A percentile compares a stretch with the other conserved stretches of the same genome.
Conservation (phyloP, 2,113 vertebrate genomes). For the Ovis canadensis region DNA sequence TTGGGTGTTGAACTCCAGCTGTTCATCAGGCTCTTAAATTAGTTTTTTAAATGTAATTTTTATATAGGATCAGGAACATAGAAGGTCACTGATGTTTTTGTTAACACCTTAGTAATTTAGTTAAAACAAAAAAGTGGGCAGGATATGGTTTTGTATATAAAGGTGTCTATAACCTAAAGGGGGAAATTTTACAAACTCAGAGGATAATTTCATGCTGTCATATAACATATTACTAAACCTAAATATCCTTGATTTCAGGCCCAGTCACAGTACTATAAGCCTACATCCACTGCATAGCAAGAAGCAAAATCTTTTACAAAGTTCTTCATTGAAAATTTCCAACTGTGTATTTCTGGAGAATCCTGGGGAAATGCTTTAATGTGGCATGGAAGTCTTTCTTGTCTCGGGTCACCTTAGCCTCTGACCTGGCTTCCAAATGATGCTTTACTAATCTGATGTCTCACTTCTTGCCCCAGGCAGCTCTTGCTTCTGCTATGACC, state of each 20-base stretch:
- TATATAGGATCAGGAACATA: not conserved
- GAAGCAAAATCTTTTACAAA: not conserved
- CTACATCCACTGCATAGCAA: not conserved
- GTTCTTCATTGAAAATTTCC: not conserved
- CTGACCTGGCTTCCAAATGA: not conserved
- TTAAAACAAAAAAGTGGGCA: not conserved
- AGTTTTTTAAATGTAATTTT: not conserved
- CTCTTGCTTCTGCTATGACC: not conserved
- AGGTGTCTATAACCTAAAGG: not conserved
- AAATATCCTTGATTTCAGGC: not conserved
- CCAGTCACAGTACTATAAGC: not conserved
- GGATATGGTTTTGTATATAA: not conserved
- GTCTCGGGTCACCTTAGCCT: not conserved
- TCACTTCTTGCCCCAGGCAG: not conserved
- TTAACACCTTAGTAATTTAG: not conserved
- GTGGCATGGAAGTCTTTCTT: not conserved
- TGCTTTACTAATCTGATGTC: not conserved
- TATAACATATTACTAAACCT: not conserved
- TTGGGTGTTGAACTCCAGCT: not conserved
- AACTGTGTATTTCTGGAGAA: not conserved
- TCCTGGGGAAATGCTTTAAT: not conserved
- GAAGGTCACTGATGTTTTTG: not conserved
- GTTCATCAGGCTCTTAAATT: not conserved
- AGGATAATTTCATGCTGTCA: not conserved
- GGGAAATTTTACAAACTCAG: not conserved